Conservation (phyloP, 2,888 invertebrate species). For the Ectobius pallidus region DNA sequence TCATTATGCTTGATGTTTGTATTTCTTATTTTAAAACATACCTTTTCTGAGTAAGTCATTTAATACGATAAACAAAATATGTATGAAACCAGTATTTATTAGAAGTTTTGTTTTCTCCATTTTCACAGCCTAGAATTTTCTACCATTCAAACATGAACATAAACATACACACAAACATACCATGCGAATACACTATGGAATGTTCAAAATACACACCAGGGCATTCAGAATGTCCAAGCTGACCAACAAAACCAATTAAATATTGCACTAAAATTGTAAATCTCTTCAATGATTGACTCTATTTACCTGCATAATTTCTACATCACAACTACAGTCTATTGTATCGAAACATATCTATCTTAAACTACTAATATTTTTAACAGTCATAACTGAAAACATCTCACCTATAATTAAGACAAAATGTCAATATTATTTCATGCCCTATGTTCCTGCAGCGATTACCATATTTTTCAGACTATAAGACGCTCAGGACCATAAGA, state of each 20-base stretch:
- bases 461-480: too few species aligned
- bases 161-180: too few species aligned
- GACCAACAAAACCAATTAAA: neutral
- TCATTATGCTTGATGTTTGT: too few species aligned
- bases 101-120: too few species aligned
- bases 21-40: too few species aligned
- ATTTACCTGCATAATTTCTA: neutral
- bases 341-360: neutral
- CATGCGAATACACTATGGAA: too few species aligned
- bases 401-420: neutral
- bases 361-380: conserved; percentile 8
- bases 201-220: neutral
- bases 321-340: neutral
- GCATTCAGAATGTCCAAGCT: neutral
- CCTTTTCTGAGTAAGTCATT: too few species aligned
- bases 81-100: too few species aligned
- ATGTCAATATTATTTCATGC: neutral
- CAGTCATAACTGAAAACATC: conserved; percentile 7
- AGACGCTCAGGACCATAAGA: too few species aligned
- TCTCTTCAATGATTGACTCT: neutral
- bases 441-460: neutral
- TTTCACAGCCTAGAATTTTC: too few species aligned
- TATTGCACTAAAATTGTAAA: neutral
- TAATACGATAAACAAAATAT: too few species aligned
- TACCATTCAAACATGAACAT: too few species aligned